Base-by-base conservation (phyloP, 2,113 vertebrate species). In the Tympanuchus pallidicinctus region DNA sequence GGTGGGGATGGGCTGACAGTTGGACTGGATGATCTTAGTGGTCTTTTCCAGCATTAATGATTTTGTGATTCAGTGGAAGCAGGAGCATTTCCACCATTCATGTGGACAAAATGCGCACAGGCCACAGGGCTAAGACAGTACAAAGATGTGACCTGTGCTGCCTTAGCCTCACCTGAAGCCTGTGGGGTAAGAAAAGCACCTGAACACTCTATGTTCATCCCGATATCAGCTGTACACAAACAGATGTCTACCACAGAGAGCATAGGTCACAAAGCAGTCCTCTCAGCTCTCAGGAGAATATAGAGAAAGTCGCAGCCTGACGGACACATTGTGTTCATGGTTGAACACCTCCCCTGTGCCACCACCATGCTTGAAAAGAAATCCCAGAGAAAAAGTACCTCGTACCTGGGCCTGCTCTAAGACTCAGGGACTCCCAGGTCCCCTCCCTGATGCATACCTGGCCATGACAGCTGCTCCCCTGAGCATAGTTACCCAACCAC, bases 291-390 rank as follows among this genome's bases (percentile, higher is more conserved):
- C 67, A n/a, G 67, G 43, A 64, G 34, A 64, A 6, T 10, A 28
- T 36, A 45, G 17, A n/a, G 67, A 54, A 52, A 57, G 34, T 43
- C 28, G 45, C 3, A 22, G 82, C 40, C 0, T 19, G 59, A 59
- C 54, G 87, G 20, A 54, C 0, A 0, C 15, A 40, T 34, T 2
- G 1, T 6, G 0, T 38, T 60, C 63, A 47, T 74, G 76, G 42
- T 47, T 65, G 60, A 67, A 40, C 15, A 28, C 54, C 73, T 56
- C 40, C 45, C 7, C 21, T 40, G 27, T 43, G 32, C 52, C 38
- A 70, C 32, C n/a, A 52, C 17, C 8, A 6, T 3, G 2, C 63
- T 73, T 40, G 56, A 56, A 38, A 71, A 88, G 86, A 83, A 94
- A 71, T 67, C 72, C 63, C 25, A 24, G 60, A 75, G 61, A 36